phyloP scores from a whole-genome alignment of 1,140 invertebrate species.

The Zophobas morio region DNA sequence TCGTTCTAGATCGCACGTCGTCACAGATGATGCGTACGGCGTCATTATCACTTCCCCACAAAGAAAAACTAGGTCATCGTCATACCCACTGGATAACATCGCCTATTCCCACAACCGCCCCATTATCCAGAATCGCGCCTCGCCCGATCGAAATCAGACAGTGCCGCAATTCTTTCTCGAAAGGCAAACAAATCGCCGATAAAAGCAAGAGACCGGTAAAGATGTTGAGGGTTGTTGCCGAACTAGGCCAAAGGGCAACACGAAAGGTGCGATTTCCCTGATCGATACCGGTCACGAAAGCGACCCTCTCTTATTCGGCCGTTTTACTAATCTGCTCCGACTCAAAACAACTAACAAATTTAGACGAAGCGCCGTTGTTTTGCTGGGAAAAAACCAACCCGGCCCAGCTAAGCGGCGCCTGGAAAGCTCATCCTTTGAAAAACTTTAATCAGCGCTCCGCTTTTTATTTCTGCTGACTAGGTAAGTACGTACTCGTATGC shows the following conservation, averaged over 20 bases:
- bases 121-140: too few species aligned
- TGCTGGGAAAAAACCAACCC: not conserved
- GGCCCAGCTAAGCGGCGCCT: not conserved
- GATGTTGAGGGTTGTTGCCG: not conserved
- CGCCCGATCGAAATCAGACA: too few species aligned
- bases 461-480: conserved; percentile 6
- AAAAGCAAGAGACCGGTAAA: conserved; percentile 24
- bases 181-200: conserved; percentile 33
- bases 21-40: too few species aligned
- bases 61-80: too few species aligned
- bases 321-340: conserved; percentile 28
- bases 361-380: not conserved
- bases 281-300: conserved; percentile 40
- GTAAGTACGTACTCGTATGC: conserved; percentile 14
- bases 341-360: not conserved
- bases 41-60: too few species aligned
- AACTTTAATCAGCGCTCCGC: conserved; percentile 4
- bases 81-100: too few species aligned
- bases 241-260: conserved; percentile 37
- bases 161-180: not conserved
- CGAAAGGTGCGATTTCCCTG: conserved; percentile 36
- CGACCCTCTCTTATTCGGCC: conserved; percentile 20
- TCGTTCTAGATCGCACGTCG: too few species aligned
- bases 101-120: too few species aligned
- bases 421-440: not conserved